phyloP scores from a whole-genome alignment of 2,888 invertebrate species.

The Branchipolynoe longqiensis region DNA sequence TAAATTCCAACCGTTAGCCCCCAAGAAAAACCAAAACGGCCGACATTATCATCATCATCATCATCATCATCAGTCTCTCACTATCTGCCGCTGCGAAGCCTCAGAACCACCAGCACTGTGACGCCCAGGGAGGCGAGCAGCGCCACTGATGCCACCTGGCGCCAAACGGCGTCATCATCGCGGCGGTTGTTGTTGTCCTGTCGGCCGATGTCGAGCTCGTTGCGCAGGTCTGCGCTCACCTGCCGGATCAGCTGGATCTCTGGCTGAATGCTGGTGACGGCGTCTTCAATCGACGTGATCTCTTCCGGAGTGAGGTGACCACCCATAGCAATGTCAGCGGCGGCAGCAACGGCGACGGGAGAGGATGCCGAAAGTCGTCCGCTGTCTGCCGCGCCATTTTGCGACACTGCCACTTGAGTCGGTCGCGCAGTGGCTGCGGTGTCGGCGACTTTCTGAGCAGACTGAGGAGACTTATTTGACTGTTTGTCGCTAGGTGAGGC shows the following conservation, averaged over 20 bases:
- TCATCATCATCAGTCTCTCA: too few species aligned
- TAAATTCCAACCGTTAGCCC: too few species aligned
- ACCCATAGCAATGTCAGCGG: too few species aligned
- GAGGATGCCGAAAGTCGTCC: too few species aligned
- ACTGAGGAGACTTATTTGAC: constrained; percentile 1
- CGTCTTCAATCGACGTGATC: constrained; percentile 24
- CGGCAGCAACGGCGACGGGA: not conserved
- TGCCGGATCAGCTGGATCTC: constrained; percentile 53
- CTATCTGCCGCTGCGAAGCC: not conserved
- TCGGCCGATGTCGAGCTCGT: not conserved
- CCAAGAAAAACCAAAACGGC: too few species aligned
- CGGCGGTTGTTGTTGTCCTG: not conserved
- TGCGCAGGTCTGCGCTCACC: constrained; percentile 27
- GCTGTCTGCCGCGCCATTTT: not conserved
- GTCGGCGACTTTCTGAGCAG: too few species aligned
- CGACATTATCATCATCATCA: too few species aligned
- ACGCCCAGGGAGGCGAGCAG: constrained; percentile 23
- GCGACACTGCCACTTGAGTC: not conserved
- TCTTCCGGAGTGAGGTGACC: constrained; percentile 35
- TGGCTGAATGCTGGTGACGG: constrained; percentile 2
- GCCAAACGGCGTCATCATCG: not conserved
- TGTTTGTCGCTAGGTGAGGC: constrained; percentile 44
- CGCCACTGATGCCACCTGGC: constrained; percentile 13
- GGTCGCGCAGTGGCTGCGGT: not conserved
- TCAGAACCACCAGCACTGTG: not conserved